These are phyloP conservation scores for Dysmachus trigonus DNA, from an alignment of 2,888 invertebrate genomes.

Conservation along the genomic window DNA sequence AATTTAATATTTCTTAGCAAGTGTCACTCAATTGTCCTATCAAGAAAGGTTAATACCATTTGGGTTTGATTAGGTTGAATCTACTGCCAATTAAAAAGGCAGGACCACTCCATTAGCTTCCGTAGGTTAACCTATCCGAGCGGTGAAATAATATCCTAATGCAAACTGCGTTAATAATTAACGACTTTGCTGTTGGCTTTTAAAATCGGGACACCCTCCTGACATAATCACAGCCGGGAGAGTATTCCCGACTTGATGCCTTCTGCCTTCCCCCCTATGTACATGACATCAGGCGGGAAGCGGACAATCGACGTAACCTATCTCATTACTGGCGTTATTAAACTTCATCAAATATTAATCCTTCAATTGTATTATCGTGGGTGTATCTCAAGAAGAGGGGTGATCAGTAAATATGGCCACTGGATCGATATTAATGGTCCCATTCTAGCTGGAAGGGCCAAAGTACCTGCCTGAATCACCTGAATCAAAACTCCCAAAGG, in stretches of 20 bases:
- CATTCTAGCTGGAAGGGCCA: neutral
- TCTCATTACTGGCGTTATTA: conserved; percentile 35
- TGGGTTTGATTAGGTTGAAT: conserved; percentile 17
- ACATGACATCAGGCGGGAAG: conserved; percentile 5
- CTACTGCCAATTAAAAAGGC: conserved; percentile 19
- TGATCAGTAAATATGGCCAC: conserved; percentile 39
- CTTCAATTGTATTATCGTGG: conserved; percentile 42
- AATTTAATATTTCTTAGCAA: conserved; percentile 30
- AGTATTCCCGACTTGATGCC: neutral
- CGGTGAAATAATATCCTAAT: conserved; percentile 16
- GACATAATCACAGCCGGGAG: conserved; percentile 5
- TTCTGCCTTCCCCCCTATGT: conserved; percentile 12
- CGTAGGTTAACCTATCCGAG: neutral
- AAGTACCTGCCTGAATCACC: neutral
- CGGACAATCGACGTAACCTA: conserved; percentile 21
- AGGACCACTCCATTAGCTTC: neutral
- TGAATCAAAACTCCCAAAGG: conserved; percentile 21
- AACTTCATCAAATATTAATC: conserved; percentile 46
- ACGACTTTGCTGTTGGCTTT: conserved; percentile 22
- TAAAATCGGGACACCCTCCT: conserved; percentile 33
- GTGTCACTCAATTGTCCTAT: conserved; percentile 30
- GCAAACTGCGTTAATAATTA: conserved; percentile 41
- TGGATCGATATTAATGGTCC: conserved; percentile 40
- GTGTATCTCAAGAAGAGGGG: conserved; percentile 17
- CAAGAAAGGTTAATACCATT: neutral